Evolutionary conservation across 2,888 invertebrate genomes (phyloP).

Genomic region (Ormyrus nitidulus): DNA sequence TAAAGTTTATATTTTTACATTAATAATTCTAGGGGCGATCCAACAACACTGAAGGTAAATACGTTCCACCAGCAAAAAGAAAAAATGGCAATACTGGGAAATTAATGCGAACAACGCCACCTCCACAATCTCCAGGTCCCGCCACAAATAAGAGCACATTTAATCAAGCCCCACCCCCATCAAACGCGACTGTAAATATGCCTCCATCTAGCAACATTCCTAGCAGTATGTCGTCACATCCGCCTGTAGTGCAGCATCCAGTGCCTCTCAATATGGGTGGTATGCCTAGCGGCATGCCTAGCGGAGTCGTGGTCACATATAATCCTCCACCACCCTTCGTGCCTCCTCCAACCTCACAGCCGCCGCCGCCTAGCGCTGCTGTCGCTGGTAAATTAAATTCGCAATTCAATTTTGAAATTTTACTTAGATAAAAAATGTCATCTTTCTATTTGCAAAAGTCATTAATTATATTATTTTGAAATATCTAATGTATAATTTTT

Average conservation of each 20-base stretch:
- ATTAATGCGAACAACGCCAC: conserved; percentile 81
- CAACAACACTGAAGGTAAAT: conserved; percentile 78
- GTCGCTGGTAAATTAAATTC: conserved; percentile 62
- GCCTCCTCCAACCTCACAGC: conserved; percentile 70
- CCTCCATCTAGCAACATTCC: conserved; percentile 70
- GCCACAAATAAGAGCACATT: conserved; percentile 69
- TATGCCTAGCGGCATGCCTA: conserved; percentile 72
- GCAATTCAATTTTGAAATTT: conserved; percentile 1
- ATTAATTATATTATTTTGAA: too few species aligned
- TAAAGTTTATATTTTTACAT: conserved; percentile 13
- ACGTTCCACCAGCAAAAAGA: conserved; percentile 88
- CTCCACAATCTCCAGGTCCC: conserved; percentile 75
- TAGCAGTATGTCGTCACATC: conserved; percentile 68
- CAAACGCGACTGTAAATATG: conserved; percentile 65
- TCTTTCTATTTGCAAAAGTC: neutral
- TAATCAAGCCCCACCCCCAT: conserved; percentile 68
- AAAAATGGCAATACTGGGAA: conserved; percentile 82
- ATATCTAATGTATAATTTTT: too few species aligned
- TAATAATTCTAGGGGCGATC: conserved; percentile 66
- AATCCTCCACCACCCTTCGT: conserved; percentile 73
- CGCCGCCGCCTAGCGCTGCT: conserved; percentile 66
- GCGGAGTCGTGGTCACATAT: conserved; percentile 71
- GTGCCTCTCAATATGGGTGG: conserved; percentile 71
- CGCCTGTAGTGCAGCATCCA: conserved; percentile 69
- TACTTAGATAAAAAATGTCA: neutral